A percentile compares a stretch with the other conserved stretches of the same genome.
These are phyloP conservation scores for Chlorodrepanis virens DNA, from an alignment of 2,113 vertebrate species.

Conservation along the genomic window DNA sequence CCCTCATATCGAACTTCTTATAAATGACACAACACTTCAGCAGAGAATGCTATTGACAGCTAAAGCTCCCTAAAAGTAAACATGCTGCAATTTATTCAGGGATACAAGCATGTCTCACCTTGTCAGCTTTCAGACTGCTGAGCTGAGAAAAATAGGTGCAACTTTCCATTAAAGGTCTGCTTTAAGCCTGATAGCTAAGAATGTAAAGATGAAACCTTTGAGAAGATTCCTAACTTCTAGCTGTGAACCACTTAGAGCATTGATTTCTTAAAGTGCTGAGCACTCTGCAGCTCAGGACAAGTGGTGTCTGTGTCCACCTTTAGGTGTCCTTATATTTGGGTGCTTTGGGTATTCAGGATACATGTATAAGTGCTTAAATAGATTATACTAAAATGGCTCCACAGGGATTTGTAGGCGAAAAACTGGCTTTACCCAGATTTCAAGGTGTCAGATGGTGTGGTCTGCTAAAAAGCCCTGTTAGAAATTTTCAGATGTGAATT, in stretches of 20 bases:
- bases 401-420: not conserved
- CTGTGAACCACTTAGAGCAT: not conserved
- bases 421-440: not conserved
- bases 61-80: not conserved
- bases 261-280: constrained; percentile 4
- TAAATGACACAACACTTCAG: not conserved
- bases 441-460: not conserved
- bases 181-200: not conserved
- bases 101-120: not conserved
- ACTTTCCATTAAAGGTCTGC: constrained; percentile 15
- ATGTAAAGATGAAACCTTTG: not conserved
- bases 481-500: not conserved
- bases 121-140: not conserved
- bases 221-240: not conserved
- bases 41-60: not conserved
- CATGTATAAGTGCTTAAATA: not conserved
- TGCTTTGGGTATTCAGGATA: not conserved
- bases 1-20: not conserved
- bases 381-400: not conserved
- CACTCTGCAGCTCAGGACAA: not conserved
- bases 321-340: not conserved
- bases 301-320: not conserved
- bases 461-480: not conserved
- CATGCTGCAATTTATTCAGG: not conserved
- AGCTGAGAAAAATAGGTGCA: constrained; percentile 4